Evolutionary conservation across 2,888 invertebrate genomes (phyloP), one percentile per base, ranked within the genome.

Genomic region (Diplolepis rosae): DNA sequence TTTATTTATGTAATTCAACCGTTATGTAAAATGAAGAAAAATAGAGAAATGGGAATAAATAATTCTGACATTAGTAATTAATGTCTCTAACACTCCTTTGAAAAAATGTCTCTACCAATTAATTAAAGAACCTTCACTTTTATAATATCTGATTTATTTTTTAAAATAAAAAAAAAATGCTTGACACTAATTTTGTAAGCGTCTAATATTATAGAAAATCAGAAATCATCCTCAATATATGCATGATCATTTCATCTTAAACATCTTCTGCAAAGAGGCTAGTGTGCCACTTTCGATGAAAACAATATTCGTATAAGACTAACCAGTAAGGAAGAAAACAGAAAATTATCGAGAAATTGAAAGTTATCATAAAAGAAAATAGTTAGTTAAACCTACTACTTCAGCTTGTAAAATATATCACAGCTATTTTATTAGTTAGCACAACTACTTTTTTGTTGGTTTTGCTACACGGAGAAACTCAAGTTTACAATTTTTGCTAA

Each of bases 271-370:
- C 39, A 35, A 24, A 61, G n/a, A 6, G n/a, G 1, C 22, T 24
- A 6, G 22, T 61, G 56, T 61, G 56, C 56, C 24, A 61, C 56
- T 61, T 61, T 61, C 39, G 24, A 61, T 61, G 56, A 61, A 39
- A 61, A 39, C 35, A 35, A 61, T 22, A 61, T 35, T 35, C 24
- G 35, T 27, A 4, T 18, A 61, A n/a, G 22, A 61, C 56, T 56
- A 61, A 61, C 39, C 56, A 61, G 56, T 39, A 35, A 22, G 18
- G 24, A 61, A 61, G 56, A 61, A 39, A 39, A 61, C 35, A 61
- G 56, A 39, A 61, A 61, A 35, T 22, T 35, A n/a, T 35, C 56
- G 24, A 61, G 56, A 61, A 39, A 61, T 61, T 22, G 35, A 61
- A 61, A 61, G 56, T 13, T 61, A 39, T 32, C 11, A 32, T 9